Evolutionary conservation across 2,113 vertebrate species (phyloP), one percentile per base, ranked within the genome.

Genomic region (Nettapus auritus): DNA sequence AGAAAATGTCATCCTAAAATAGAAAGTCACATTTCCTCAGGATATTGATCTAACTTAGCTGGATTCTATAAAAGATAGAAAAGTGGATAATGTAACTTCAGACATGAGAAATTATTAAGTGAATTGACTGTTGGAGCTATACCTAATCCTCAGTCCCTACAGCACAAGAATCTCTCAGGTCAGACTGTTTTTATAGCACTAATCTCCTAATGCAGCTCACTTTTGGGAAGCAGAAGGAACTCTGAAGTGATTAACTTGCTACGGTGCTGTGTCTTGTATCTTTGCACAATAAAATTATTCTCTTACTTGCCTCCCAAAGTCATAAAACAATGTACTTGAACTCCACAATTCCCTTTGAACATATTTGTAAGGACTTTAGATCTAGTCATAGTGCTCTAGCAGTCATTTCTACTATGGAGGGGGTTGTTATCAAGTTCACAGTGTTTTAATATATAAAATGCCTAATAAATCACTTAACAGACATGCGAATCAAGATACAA

Each of bases 1-100:
- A 36, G 70, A 89, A 97, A 97, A 97, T 94, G 63, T 96, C 78
- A 97, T 89, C 91, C 94, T 96, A 95, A 97, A 97, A 97, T 93
- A 97, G 96, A 97, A 88, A 96, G 80, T 36, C 86, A 93, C 90
- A 92, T 96, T 96, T 97, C 91, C 94, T 91, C 75, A 96, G 86
- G 52, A 94, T 97, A 96, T 84, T 97, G 95, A 91, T 92, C 50
- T 88, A 97, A 59, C 73, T 89, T 91, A 91, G 60, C 85, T 87
- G 77, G 82, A 94, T 81, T 76, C 88, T 84, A 57, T 36, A 96
- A 96, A 86, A 73, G 56, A 92, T 10, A 68, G 69, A 92, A 90
- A 86, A 95, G 14, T 53, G 52, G 33, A 94, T 91, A 92, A 94
- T 86, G 40, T 62, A 96, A 81, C 95, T 97, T 96, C 77, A 97